phyloP scores from a whole-genome alignment of 2,888 invertebrate species.

The Melipona beecheii region DNA sequence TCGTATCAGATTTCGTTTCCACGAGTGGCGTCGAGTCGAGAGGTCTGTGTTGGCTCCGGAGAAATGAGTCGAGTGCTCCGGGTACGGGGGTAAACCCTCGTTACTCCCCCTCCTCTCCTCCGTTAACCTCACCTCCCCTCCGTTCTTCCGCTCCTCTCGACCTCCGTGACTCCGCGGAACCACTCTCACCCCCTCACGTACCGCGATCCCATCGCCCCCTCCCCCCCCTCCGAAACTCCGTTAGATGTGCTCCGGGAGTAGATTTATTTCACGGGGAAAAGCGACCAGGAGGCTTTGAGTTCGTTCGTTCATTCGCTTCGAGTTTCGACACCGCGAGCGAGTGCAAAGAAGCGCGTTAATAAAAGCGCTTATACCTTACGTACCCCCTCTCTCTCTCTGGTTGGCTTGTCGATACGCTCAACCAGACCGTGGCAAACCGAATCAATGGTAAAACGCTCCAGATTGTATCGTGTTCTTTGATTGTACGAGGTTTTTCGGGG shows the following conservation, averaged over 20 bases:
- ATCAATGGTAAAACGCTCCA: neutral
- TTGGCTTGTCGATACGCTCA: slow-evolving; percentile 3
- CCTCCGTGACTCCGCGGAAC: slow-evolving; percentile 48
- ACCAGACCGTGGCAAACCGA: neutral
- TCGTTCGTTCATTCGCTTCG: neutral
- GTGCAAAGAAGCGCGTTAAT: slow-evolving; percentile 31
- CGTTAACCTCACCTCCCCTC: neutral
- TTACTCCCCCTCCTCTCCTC: slow-evolving; percentile 23
- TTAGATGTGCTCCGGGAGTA: slow-evolving; percentile 56
- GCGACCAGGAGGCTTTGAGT: slow-evolving; percentile 43
- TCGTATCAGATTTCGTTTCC: slow-evolving; percentile 82
- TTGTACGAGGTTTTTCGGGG: neutral
- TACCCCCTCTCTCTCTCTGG: neutral
- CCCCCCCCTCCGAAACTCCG: neutral
- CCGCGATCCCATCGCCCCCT: slow-evolving; percentile 11
- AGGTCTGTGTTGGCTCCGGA: slow-evolving; percentile 76
- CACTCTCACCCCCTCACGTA: slow-evolving; percentile 9
- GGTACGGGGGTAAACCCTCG: slow-evolving; percentile 51
- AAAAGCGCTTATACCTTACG: slow-evolving; percentile 6
- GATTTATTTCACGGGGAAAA: slow-evolving; percentile 64
- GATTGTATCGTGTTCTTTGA: neutral
- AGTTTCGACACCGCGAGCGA: neutral
- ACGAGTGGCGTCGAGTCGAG: slow-evolving; percentile 79
- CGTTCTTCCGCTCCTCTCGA: slow-evolving; percentile 48
- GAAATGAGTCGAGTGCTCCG: slow-evolving; percentile 79